phyloP scores from a whole-genome alignment of 2,888 invertebrate genomes.

The Polymixis lichenea region DNA sequence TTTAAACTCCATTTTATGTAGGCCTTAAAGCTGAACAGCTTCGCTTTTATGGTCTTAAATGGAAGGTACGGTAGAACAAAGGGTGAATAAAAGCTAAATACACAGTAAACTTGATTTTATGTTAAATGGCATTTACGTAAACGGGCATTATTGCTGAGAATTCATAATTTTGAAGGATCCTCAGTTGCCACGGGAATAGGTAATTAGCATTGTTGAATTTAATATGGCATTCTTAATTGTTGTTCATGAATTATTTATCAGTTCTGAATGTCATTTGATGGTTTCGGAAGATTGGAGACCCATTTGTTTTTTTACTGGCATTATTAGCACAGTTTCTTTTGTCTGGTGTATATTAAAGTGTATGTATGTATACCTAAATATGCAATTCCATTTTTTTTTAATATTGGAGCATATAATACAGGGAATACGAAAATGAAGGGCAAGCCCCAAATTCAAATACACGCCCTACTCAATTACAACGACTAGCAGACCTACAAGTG shows the following conservation, averaged over 20 bases:
- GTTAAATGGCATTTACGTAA: slow-evolving; percentile 52
- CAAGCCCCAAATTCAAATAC: slow-evolving; percentile 2
- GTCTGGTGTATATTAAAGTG: background rate
- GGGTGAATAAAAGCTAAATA: slow-evolving; percentile 52
- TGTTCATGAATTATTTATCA: slow-evolving; percentile 55
- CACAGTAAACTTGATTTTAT: slow-evolving; percentile 58
- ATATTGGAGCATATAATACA: background rate
- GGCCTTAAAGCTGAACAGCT: slow-evolving; percentile 45
- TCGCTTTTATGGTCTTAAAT: slow-evolving; percentile 42
- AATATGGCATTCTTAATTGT: slow-evolving; percentile 45
- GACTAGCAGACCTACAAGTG: slow-evolving; percentile 24
- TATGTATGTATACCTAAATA: slow-evolving; percentile 2
- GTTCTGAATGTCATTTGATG: slow-evolving; percentile 34
- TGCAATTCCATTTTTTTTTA: slow-evolving; percentile 1
- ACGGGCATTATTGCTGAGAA: slow-evolving; percentile 47
- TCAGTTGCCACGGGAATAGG: slow-evolving; percentile 19
- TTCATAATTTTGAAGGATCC: slow-evolving; percentile 55
- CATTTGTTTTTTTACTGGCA: slow-evolving; percentile 24
- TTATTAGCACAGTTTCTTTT: slow-evolving; percentile 24
- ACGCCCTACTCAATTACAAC: slow-evolving; percentile 12
- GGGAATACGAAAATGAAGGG: background rate
- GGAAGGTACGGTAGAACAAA: slow-evolving; percentile 47
- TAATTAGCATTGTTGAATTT: slow-evolving; percentile 51
- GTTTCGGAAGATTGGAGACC: slow-evolving; percentile 23
- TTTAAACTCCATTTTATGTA: slow-evolving; percentile 48